Percentiles rank a stretch among this genome's conserved stretches.
Conservation (phyloP, 1,140 invertebrate genomes). For the Thalassaphorura encarpata region DNA sequence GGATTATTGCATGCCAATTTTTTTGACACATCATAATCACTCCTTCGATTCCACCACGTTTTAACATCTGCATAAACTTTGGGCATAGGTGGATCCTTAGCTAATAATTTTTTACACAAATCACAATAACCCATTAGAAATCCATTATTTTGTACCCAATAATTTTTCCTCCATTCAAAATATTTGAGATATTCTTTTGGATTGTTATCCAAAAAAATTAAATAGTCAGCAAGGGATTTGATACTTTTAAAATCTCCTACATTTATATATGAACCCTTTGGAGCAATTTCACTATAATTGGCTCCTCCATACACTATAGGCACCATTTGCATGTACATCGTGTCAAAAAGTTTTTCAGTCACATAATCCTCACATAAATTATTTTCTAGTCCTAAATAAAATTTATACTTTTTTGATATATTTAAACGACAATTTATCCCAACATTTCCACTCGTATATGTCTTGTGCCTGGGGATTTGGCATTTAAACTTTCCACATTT, state of each 20-base stretch:
- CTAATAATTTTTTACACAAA: too few relatives aligned
- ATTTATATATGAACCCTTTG: conserved; percentile 55
- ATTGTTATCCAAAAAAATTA: conserved; percentile 42
- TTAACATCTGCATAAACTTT: too few relatives aligned
- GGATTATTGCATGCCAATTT: too few relatives aligned
- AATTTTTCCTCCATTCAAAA: conserved; percentile 31
- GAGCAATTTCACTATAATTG: conserved; percentile 47
- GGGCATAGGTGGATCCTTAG: too few relatives aligned
- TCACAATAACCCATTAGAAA: too few relatives aligned
- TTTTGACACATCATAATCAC: too few relatives aligned
- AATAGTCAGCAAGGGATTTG: conserved; percentile 43
- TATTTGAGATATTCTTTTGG: conserved; percentile 34
- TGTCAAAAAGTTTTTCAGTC: conserved; percentile 37
- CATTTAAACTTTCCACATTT: conserved; percentile 36
- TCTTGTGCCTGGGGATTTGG: too few relatives aligned
- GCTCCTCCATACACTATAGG: conserved; percentile 57
- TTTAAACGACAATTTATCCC: conserved; percentile 33
- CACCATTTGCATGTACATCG: conserved; percentile 42
- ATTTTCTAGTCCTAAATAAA: conserved; percentile 47
- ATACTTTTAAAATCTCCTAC: conserved; percentile 44
- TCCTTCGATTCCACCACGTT: too few relatives aligned
- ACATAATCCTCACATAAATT: conserved; percentile 39
- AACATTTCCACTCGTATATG: too few relatives aligned
- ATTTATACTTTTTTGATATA: conserved; percentile 38
- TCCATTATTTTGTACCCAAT: too few relatives aligned